These are phyloP conservation scores for Drosophila parthenogenetica DNA, from an alignment of 2,888 invertebrate genomes.

Conservation along the genomic window DNA sequence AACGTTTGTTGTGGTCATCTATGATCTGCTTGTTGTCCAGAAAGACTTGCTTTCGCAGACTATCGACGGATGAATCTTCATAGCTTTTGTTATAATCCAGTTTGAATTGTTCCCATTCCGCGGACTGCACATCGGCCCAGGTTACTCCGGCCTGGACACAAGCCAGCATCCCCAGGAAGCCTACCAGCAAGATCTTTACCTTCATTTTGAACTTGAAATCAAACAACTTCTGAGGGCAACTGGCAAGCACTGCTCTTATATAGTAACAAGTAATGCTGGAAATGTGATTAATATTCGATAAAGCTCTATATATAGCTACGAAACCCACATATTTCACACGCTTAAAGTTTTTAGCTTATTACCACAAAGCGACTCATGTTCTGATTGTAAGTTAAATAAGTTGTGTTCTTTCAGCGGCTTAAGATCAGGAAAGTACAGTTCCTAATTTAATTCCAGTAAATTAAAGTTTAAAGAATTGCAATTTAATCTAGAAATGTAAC, in stretches of 20 bases:
- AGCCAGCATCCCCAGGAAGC: conserved; percentile 17
- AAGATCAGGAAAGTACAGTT: too few relatives aligned
- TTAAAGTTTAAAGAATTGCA: too few relatives aligned
- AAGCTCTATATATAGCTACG: not conserved
- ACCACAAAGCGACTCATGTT: not conserved
- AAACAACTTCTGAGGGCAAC: not conserved
- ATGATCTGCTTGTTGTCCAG: conserved; percentile 26
- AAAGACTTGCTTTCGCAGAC: conserved; percentile 10
- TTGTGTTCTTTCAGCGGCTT: not conserved
- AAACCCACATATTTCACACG: not conserved
- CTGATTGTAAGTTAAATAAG: not conserved
- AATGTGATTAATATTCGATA: conserved; percentile 10
- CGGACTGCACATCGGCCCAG: conserved; percentile 8
- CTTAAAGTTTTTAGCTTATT: too few relatives aligned
- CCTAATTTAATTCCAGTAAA: too few relatives aligned
- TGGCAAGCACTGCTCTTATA: conserved; percentile 2
- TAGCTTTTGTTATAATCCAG: conserved; percentile 29
- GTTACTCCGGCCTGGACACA: conserved; percentile 13
- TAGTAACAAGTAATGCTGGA: not conserved
- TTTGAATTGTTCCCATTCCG: conserved; percentile 31
- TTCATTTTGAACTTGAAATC: conserved; percentile 14
- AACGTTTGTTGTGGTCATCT: conserved; percentile 34
- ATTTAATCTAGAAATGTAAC: too few relatives aligned
- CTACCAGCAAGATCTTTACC: conserved; percentile 11
- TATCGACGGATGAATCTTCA: not conserved